Evolutionary conservation across 2,113 vertebrate species (phyloP), one percentile per base, ranked within the genome.

Genomic region (Ammodytes marinus): DNA sequence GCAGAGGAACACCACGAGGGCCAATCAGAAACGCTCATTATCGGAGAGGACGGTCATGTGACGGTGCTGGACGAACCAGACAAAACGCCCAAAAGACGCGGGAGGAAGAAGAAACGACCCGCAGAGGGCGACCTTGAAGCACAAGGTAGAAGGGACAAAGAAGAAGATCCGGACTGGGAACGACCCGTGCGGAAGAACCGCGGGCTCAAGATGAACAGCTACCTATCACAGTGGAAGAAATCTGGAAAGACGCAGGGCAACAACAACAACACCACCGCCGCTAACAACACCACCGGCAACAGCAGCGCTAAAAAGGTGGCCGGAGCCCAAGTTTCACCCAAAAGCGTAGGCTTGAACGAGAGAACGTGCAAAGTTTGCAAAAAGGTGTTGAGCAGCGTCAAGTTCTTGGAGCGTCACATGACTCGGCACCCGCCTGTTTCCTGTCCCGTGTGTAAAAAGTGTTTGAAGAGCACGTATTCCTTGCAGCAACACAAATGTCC

Each of bases 161-260:
- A 58, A 5, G 72, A 82, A 0, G 79, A 90, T 6, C 50, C 79
- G 0, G 90, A 91, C 0, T 79, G 79, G 64, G 80, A 90, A 17
- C 79, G 92, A 67, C 91, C 91, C 0, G 90, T 93, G 37, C 78
- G 93, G 57, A 92, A 91, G 72, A 94, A 93, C 80, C 80, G 93
- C 1, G 93, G 92, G 0, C 90, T 92, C 4, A 93, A 93, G 79
- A 94, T 94, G 93, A 94, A 92, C 37, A 68, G 88, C 0, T 93
- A 91, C 49, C 77, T 94, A 46, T 91, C 91, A 0, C 92, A 93
- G 85, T 92, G 91, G 90, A 88, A 79, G 39, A 92, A 87, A 69
- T 67, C 90, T 0, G 86, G 79, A 43, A 89, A 87, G 78, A 50
- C 83, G 0, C 70, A 79, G 13, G 59, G 70, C 37, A 8, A 52